Evolutionary conservation across 2,888 invertebrate genomes (phyloP).

Genomic region (Elmis aenea): DNA sequence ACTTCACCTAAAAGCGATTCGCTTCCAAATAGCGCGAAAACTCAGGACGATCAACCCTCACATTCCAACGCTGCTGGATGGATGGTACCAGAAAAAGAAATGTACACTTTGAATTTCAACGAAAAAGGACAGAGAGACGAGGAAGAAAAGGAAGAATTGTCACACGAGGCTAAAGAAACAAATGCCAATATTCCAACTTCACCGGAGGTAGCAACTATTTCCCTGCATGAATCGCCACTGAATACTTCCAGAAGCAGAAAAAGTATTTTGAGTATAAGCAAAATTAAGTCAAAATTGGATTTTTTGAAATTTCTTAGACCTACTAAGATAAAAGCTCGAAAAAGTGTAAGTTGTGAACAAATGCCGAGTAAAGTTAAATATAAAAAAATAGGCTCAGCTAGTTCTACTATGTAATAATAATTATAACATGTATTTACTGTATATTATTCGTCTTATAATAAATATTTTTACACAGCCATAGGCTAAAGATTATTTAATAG

Average conservation of each 20-base stretch:
- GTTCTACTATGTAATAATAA: conserved; percentile 6
- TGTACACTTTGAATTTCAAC: neutral
- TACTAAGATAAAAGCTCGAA: conserved; percentile 5
- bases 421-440: too few species aligned
- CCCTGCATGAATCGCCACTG: conserved; percentile 2
- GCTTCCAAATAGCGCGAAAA: too few species aligned
- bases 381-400: conserved; percentile 14
- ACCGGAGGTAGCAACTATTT: too few species aligned
- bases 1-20: conserved; percentile 1
- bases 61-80: too few species aligned
- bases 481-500: too few species aligned
- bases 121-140: neutral
- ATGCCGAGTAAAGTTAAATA: conserved; percentile 14
- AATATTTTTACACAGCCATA: too few species aligned
- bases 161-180: neutral
- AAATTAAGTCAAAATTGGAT: conserved; percentile 12
- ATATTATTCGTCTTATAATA: too few species aligned
- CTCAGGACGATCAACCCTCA: neutral
- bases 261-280: conserved; percentile 9
- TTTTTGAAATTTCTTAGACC: conserved; percentile 10
- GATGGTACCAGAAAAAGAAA: neutral
- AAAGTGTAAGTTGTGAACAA: conserved; percentile 10
- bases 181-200: too few species aligned
- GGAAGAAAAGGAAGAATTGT: neutral
- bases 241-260: conserved; percentile 6